Evolutionary conservation across 2,888 invertebrate species (phyloP).

Genomic region (Herminia tarsipennalis): DNA sequence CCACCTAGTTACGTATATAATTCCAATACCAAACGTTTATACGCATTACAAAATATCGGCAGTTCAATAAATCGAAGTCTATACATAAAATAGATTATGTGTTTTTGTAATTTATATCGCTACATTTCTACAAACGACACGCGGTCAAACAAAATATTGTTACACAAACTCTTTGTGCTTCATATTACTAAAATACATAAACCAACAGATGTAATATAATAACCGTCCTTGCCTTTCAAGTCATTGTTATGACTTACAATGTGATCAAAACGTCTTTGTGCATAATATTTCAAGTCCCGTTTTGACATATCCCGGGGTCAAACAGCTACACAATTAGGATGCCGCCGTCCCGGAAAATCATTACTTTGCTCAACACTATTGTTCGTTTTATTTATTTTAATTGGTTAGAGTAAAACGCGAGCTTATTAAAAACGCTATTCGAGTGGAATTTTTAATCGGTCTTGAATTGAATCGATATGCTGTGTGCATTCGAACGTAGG

Average conservation of each 20-base stretch:
- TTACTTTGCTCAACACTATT: slow-evolving; percentile 5
- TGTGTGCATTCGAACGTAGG: slow-evolving; percentile 6
- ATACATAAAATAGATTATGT: no score
- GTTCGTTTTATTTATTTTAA: slow-evolving; percentile 10
- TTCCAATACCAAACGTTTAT: no score
- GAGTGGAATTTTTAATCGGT: slow-evolving; percentile 16
- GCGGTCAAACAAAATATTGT: no score
- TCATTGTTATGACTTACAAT: not conserved
- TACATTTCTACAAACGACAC: no score
- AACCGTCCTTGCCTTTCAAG: not conserved
- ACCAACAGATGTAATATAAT: slow-evolving; percentile 2
- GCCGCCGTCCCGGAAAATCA: slow-evolving; percentile 5
- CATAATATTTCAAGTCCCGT: slow-evolving; percentile 11
- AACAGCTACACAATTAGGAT: slow-evolving; percentile 5
- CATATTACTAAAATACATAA: no score
- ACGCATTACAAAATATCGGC: no score
- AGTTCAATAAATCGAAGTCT: no score
- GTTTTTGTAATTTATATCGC: no score
- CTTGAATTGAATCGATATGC: not conserved
- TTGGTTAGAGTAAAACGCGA: slow-evolving; percentile 6
- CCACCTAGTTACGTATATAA: no score
- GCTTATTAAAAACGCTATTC: slow-evolving; percentile 16
- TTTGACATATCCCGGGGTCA: slow-evolving; percentile 12
- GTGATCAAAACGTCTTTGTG: slow-evolving; percentile 6
- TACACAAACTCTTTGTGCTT: no score